These are phyloP conservation scores for Pseudochirops corinnae DNA, from an alignment of 2,797 vertebrate genomes.

Conservation along the genomic window DNA sequence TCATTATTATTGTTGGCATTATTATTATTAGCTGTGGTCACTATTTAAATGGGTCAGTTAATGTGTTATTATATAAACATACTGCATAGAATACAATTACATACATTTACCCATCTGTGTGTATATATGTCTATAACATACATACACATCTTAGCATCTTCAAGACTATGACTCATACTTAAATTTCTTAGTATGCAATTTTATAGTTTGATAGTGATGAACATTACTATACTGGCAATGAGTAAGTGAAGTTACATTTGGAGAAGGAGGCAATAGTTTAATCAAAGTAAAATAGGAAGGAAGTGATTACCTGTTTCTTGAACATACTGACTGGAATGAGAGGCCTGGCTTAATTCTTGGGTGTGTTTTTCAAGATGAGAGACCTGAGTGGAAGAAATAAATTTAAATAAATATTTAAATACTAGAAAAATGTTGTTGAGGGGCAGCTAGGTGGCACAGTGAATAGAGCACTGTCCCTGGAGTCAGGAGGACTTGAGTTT, in stretches of 20 bases:
- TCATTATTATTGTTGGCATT: no score
- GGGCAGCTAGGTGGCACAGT: no score
- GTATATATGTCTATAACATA: background rate
- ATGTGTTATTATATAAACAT: slow-evolving; percentile 50
- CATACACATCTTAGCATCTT: background rate
- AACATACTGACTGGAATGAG: slow-evolving; percentile 78
- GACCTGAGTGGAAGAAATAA: slow-evolving; percentile 81
- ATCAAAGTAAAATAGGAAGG: background rate
- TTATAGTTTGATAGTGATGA: background rate
- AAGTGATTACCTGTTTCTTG: slow-evolving; percentile 85
- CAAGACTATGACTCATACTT: slow-evolving; percentile 50
- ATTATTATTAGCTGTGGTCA: background rate
- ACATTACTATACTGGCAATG: background rate
- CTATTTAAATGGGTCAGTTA: background rate
- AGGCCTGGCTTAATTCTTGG: slow-evolving; percentile 77
- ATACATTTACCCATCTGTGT: background rate
- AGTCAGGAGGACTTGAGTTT: no score
- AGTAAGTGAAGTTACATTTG: background rate
- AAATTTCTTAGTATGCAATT: slow-evolving; percentile 13
- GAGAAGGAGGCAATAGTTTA: background rate
- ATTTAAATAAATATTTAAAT: slow-evolving; percentile 57
- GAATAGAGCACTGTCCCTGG: no score
- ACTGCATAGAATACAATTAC: slow-evolving; percentile 54
- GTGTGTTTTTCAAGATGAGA: slow-evolving; percentile 80
- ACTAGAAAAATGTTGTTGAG: no score